phyloP scores from a whole-genome alignment of 2,797 vertebrate genomes.

The Molossus molossus region DNA sequence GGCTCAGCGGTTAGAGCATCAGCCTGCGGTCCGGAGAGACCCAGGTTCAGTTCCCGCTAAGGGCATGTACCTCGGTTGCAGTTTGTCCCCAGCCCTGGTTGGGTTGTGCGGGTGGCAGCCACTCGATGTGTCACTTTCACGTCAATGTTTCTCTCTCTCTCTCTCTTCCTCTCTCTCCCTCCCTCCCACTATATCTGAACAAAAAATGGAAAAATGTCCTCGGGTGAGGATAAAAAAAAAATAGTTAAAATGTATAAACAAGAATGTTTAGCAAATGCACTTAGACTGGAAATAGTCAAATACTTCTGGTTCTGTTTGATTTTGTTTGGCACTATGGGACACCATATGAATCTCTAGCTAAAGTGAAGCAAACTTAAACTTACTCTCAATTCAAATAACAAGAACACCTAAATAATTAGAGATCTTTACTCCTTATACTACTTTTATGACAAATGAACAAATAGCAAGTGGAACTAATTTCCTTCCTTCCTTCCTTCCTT shows the following conservation, averaged over 20 bases:
- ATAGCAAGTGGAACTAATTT: background rate
- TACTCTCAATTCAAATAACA: conserved; percentile 18
- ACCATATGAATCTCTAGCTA: background rate
- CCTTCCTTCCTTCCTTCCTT: background rate
- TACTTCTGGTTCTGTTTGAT: conserved; percentile 32
- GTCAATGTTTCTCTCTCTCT: no score
- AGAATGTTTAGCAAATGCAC: background rate
- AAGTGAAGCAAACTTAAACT: background rate
- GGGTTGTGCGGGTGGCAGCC: no score
- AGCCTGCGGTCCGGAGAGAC: no score
- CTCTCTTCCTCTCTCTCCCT: no score
- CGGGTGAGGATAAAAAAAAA: no score
- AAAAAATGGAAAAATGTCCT: no score
- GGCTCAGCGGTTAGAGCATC: no score
- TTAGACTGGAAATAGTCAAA: conserved; percentile 33
- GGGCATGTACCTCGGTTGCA: no score
- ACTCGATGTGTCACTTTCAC: no score
- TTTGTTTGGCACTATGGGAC: background rate
- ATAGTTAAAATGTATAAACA: background rate
- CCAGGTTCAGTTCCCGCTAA: no score
- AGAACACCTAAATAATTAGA: background rate
- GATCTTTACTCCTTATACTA: conserved; percentile 5
- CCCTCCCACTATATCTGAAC: no score
- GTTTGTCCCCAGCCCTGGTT: no score
- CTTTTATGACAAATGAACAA: conserved; percentile 20